A percentile compares a stretch with the other conserved stretches of the same genome.
These are phyloP conservation scores for Caenorhabditis tropicalis DNA, from an alignment of 1,140 invertebrate genomes.

Conservation along the genomic window DNA sequence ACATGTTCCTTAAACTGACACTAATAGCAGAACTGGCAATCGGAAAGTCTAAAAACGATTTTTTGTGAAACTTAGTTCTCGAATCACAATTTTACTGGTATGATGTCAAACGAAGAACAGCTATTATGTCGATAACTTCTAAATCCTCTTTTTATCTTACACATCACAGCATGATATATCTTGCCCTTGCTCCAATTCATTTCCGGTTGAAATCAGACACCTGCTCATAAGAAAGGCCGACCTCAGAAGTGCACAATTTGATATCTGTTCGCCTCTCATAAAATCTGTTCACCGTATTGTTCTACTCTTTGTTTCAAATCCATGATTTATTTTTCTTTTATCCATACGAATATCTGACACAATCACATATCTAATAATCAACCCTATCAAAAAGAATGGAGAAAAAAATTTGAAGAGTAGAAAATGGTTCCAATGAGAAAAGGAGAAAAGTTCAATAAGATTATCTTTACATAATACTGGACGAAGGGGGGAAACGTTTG, in stretches of 20 bases:
- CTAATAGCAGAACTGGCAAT: no score
- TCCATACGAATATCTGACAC: background rate
- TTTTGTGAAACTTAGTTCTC: no score
- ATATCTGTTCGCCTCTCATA: background rate
- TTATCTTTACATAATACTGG: conserved; percentile 14
- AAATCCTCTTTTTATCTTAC: background rate
- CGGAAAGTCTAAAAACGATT: no score
- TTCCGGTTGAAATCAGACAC: conserved; percentile 35
- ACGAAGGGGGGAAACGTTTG: background rate
- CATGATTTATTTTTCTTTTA: background rate
- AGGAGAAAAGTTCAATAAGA: background rate
- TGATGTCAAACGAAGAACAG: no score
- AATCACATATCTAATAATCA: conserved; percentile 18
- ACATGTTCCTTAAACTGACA: no score
- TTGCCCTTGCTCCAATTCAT: background rate
- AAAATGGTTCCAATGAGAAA: background rate
- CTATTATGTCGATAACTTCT: no score
- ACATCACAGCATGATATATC: background rate
- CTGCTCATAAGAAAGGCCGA: background rate
- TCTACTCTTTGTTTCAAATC: background rate
- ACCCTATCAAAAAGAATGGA: background rate
- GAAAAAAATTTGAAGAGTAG: background rate
- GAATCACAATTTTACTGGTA: no score
- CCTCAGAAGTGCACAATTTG: background rate
- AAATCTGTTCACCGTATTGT: background rate